Conservation (phyloP, 2,888 invertebrate species). For the Chloroclystis v-ata region DNA sequence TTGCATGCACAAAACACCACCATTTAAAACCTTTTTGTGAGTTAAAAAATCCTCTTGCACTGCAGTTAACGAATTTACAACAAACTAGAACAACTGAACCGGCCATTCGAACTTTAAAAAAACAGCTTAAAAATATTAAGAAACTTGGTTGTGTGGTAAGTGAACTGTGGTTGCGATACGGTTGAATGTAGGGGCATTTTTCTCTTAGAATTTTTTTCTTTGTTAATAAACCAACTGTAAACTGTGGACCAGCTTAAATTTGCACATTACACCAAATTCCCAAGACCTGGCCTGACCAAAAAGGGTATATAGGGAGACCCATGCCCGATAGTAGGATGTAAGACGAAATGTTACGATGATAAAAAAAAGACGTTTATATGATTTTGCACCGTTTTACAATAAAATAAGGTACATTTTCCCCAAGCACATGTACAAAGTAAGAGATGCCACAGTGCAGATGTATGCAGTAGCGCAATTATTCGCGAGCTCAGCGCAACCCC, state of each 20-base stretch:
- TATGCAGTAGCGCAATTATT: conserved; percentile 3
- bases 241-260: no score
- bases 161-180: no score
- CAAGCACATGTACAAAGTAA: not conserved
- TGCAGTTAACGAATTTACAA: conserved; percentile 15
- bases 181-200: no score
- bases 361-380: no score
- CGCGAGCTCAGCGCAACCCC: not conserved
- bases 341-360: no score
- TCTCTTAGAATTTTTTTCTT: no score
- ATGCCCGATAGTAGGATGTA: no score
- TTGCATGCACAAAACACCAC: not conserved
- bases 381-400: not conserved
- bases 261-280: no score
- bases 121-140: conserved; percentile 21
- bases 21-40: not conserved
- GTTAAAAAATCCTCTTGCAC: conserved; percentile 1
- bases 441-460: not conserved
- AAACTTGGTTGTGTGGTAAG: conserved; percentile 3
- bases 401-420: not conserved
- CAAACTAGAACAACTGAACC: conserved; percentile 12
- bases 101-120: conserved; percentile 10
- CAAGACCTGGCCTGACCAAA: no score
- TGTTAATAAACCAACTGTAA: no score
- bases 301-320: no score